Evolutionary conservation across 2,113 vertebrate species (phyloP), one percentile per base, ranked within the genome.

Genomic region (Loxodonta africana): DNA sequence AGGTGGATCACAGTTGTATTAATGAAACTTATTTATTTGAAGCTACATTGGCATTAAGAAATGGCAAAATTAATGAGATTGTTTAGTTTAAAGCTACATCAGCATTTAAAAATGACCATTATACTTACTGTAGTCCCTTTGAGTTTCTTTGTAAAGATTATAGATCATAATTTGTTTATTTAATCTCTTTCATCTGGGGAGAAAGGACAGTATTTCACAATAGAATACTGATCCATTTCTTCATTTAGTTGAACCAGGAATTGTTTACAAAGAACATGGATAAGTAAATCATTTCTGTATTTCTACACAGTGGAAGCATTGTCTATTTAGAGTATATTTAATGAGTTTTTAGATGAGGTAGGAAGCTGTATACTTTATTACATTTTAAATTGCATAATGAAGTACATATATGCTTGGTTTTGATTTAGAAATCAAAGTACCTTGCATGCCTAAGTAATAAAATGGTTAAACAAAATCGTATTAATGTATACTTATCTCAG

Each of bases 141-240:
- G 82, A 74, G 74, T 63, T 90, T 95, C 23, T 44, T 85, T 90
- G 25, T 95, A 33, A 90, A 71, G 48, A 85, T 78, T 8, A 17
- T 46, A 78, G n/a, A 44, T 67, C 60, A 69, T 77, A 37, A 77
- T 77, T 90, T 21, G 63, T 44, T 63, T 67, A 41, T 88, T 37
- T 30, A 37, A 28, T 63, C 46, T 18, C 26, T 83, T 89, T 46
- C 28, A 86, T 67, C 12, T 84, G 46, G 18, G 18, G 7, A 53
- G 6, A 46, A 4, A 44, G n/a, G 46, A 3, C 15, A 83, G 4
- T 83, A 76, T 90, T 83, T 94, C 44, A 67, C 25, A 74, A 4
- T 25, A 33, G 18, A 88, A 65, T 82, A 73, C 23, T 71, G 37
- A 87, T 87, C 77, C 77, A 48, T 76, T 76, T 28, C 57, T 88